phyloP scores from a whole-genome alignment of 2,888 invertebrate genomes.

The Heliconius charithonia region DNA sequence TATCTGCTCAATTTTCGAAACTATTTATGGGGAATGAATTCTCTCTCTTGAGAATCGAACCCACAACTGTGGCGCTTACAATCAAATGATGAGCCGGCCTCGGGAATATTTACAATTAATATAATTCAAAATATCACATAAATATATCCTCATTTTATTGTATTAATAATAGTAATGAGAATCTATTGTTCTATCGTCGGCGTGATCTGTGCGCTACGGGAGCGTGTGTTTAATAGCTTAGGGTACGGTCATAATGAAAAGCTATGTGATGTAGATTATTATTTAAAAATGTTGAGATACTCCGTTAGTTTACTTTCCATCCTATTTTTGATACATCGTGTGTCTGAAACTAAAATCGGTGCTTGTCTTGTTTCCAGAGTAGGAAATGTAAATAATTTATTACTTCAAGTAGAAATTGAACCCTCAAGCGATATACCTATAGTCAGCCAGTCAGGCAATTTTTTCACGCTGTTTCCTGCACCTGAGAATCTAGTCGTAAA shows the following conservation, averaged over 20 bases:
- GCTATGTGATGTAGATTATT: background rate
- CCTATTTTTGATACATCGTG: background rate
- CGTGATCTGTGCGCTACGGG: slow-evolving; percentile 46
- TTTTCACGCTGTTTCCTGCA: no score
- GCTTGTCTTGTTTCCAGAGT: background rate
- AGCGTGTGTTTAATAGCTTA: slow-evolving; percentile 43
- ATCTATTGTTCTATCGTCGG: slow-evolving; percentile 49
- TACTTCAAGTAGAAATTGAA: no score
- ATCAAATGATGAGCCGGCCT: no score
- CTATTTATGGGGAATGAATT: no score
- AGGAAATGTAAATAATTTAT: background rate
- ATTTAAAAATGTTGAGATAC: background rate
- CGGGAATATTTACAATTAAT: no score
- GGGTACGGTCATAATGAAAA: slow-evolving; percentile 3
- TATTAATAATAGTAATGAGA: slow-evolving; percentile 45
- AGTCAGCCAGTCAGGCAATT: no score
- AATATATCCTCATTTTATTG: slow-evolving; percentile 33
- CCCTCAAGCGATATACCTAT: no score
- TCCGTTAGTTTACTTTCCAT: background rate
- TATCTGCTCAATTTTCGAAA: no score
- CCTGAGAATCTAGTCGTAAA: no score
- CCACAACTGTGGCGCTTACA: no score
- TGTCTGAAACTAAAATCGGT: background rate
- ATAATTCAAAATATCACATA: background rate
- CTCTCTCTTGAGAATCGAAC: no score